phyloP scores from a whole-genome alignment of 2,888 invertebrate species.

The Chrysolina haemoptera region DNA sequence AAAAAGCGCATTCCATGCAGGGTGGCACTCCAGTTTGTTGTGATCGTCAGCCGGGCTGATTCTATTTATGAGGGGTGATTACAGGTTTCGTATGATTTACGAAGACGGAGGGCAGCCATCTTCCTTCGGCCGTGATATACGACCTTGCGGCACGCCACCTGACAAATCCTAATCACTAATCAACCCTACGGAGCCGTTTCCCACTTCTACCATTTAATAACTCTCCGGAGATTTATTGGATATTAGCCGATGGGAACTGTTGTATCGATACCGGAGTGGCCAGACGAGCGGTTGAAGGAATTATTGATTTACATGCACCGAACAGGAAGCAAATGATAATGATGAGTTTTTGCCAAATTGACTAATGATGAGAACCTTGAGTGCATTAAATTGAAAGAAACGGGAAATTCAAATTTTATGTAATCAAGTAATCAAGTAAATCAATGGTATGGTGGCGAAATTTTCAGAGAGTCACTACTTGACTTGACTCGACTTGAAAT shows the following conservation, averaged over 20 bases:
- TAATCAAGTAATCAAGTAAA: too few species aligned
- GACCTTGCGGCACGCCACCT: slow-evolving; percentile 61
- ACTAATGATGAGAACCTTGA: not conserved
- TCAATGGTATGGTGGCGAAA: too few species aligned
- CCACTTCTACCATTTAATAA: slow-evolving; percentile 41
- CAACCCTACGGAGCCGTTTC: slow-evolving; percentile 44
- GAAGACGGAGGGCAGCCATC: slow-evolving; percentile 58
- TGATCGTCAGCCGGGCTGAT: slow-evolving; percentile 53
- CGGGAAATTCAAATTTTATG: too few species aligned
- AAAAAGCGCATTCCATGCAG: not conserved
- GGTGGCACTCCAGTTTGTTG: slow-evolving; percentile 24
- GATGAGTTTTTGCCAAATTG: not conserved
- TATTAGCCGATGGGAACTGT: slow-evolving; percentile 38
- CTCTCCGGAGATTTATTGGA: slow-evolving; percentile 45
- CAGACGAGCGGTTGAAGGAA: not conserved
- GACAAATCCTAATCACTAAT: slow-evolving; percentile 60
- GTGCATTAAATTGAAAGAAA: too few species aligned
- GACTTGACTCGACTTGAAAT: too few species aligned
- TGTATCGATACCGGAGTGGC: slow-evolving; percentile 2
- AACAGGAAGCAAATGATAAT: not conserved
- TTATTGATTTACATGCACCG: slow-evolving; percentile 11
- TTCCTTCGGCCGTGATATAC: slow-evolving; percentile 58
- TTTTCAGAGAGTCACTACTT: too few species aligned
- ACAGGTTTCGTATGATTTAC: slow-evolving; percentile 62
- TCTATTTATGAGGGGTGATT: slow-evolving; percentile 62